Base-by-base conservation (phyloP, 2,797 vertebrate genomes). In the Rhodeus uyekii region DNA sequence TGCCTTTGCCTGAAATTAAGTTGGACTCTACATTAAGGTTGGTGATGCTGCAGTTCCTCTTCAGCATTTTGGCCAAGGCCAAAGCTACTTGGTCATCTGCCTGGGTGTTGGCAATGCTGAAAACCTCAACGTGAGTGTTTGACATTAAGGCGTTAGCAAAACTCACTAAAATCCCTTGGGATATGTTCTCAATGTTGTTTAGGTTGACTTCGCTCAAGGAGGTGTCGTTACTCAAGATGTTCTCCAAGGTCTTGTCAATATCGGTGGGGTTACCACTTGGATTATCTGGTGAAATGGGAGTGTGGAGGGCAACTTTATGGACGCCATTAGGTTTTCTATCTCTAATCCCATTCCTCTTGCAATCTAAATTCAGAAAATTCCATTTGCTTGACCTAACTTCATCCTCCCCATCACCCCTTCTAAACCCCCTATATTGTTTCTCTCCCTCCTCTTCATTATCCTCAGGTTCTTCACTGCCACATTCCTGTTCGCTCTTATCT, bases 131-230 rank as follows among this genome's bases (percentile, higher is more conserved):
- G 0, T 91, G 90, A 0, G 94, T 96, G 92, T 98, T 98, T 78
- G 90, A 84, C 88, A 87, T 90, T 81, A 98, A 87, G 1, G 96
- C 97, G 58, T 97, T 95, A 0, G 95, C 94, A 67, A 98, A 96
- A 9, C 92, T 92, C 9, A 94, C 89, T 10, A 98, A 91, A 48
- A 93, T 96, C 39, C 94, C 95, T 32, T 93, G 89, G 24, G 95
- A 95, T 87, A 97, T 93, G 85, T 98, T 96, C 86, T 98, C 96
- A 0, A 96, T 96, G 72, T 98, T 98, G 92, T 98, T 98, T 84
- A 98, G 87, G 65, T 97, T 98, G 84, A 98, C 93, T 36, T 98
- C 96, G 0, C 75, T 91, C 74, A 94, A 90, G 44, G 93, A 83
- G 0, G 94, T 89, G 76, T 97, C 95, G 0, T 97, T 92, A 44